Evolutionary conservation across 2,888 invertebrate genomes (phyloP).

Genomic region (Toxonevra muliebris): DNA sequence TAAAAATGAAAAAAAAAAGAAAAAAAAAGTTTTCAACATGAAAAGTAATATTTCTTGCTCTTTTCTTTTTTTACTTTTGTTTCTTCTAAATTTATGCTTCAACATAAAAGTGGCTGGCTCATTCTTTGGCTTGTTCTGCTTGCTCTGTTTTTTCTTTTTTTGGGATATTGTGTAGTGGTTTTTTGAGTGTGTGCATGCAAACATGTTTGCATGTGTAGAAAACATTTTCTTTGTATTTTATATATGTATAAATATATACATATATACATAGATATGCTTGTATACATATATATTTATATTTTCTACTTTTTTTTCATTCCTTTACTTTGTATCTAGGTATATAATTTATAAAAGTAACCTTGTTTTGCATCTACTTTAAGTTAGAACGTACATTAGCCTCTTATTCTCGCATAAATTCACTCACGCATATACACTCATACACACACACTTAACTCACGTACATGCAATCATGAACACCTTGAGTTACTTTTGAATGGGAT

Average conservation of each 20-base stretch:
- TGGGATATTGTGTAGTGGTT: neutral
- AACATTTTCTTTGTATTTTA: constrained; percentile 44
- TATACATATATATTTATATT: constrained; percentile 9
- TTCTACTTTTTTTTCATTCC: constrained; percentile 34
- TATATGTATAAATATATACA: neutral
- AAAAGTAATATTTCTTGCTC: no score
- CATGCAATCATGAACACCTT: neutral
- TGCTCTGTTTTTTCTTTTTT: neutral
- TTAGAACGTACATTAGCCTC: constrained; percentile 4
- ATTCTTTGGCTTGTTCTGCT: neutral
- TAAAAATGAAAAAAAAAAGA: no score
- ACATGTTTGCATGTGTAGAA: constrained; percentile 46
- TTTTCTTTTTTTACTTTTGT: no score
- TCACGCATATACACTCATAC: neutral
- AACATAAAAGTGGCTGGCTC: neutral
- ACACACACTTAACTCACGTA: neutral
- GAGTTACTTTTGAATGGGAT: no score
- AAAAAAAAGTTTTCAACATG: no score
- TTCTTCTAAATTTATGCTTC: neutral
- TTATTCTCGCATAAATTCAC: neutral
- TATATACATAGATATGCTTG: neutral
- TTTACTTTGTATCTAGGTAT: constrained; percentile 3
- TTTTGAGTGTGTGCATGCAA: constrained; percentile 23
- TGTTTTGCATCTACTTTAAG: neutral
- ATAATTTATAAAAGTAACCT: constrained; percentile 1